phyloP scores from a whole-genome alignment of 2,888 invertebrate species.

The Clusia tigrina region DNA sequence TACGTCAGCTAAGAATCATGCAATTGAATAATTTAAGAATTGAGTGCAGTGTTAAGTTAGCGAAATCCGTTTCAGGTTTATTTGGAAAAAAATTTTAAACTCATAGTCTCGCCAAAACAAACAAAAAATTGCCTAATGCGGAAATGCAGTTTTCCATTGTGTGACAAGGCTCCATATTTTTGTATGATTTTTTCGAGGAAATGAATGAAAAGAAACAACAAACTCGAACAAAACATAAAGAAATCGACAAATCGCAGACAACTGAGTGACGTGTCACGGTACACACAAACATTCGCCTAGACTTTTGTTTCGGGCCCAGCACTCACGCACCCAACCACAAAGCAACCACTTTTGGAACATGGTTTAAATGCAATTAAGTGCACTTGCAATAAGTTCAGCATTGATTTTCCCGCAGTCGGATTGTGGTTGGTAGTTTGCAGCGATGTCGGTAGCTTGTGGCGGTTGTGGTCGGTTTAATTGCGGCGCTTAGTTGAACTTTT shows the following conservation, averaged over 20 bases:
- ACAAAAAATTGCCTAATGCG: slow-evolving; percentile 8
- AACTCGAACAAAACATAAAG: slow-evolving; percentile 36
- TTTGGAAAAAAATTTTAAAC: too few species aligned
- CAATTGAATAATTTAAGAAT: too few species aligned
- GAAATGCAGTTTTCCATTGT: slow-evolving; percentile 30
- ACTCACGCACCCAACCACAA: neutral
- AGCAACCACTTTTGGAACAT: neutral
- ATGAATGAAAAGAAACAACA: too few species aligned
- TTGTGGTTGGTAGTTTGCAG: neutral
- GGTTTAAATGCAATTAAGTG: slow-evolving; percentile 45
- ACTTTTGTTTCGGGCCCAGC: too few species aligned
- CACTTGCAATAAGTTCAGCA: slow-evolving; percentile 33
- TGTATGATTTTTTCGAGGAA: too few species aligned
- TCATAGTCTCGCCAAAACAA: slow-evolving; percentile 18
- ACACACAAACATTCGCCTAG: neutral
- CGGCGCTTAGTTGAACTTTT: neutral
- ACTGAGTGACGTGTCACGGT: slow-evolving; percentile 44
- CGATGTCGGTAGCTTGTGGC: neutral
- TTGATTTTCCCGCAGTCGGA: slow-evolving; percentile 4
- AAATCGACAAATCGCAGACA: slow-evolving; percentile 49
- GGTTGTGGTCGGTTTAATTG: neutral
- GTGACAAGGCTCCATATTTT: too few species aligned
- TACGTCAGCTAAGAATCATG: too few species aligned
- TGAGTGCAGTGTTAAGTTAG: too few species aligned
- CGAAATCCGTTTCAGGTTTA: too few species aligned